Conservation (phyloP, 2,113 vertebrate genomes). For the Daphoenositta chrysoptera region DNA sequence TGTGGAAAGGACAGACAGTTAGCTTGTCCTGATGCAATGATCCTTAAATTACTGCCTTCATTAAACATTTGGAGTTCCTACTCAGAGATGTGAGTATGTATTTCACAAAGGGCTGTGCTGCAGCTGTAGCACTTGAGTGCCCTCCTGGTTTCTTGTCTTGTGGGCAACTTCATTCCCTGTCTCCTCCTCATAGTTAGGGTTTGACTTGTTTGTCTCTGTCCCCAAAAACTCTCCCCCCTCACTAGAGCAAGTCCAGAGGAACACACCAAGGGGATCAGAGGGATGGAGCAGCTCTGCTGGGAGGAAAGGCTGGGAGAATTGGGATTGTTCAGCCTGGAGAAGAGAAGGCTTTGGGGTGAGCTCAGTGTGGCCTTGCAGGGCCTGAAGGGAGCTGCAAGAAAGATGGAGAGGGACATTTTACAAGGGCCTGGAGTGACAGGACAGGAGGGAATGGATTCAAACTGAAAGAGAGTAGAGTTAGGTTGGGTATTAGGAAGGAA, state of each 20-base stretch:
- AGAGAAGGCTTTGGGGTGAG: neutral
- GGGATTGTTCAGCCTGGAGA: neutral
- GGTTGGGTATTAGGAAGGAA: neutral
- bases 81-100: neutral
- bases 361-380: accelerated
- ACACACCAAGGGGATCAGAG: neutral
- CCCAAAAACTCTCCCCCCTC: neutral
- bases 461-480: neutral
- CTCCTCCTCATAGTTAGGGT: neutral
- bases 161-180: neutral
- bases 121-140: neutral
- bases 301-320: neutral
- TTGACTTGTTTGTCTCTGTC: neutral
- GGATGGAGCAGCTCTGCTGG: neutral
- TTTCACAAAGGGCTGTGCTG: neutral
- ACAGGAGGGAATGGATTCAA: neutral
- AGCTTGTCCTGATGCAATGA: neutral
- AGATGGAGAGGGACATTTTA: neutral
- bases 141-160: neutral
- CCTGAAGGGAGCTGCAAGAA: neutral
- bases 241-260: accelerated
- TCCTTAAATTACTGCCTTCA: neutral
- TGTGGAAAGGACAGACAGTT: neutral
- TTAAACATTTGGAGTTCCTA: neutral
- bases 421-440: neutral